Base-by-base conservation (phyloP, 2,797 vertebrate genomes). In the Pantherophis alleghaniensis region DNA sequence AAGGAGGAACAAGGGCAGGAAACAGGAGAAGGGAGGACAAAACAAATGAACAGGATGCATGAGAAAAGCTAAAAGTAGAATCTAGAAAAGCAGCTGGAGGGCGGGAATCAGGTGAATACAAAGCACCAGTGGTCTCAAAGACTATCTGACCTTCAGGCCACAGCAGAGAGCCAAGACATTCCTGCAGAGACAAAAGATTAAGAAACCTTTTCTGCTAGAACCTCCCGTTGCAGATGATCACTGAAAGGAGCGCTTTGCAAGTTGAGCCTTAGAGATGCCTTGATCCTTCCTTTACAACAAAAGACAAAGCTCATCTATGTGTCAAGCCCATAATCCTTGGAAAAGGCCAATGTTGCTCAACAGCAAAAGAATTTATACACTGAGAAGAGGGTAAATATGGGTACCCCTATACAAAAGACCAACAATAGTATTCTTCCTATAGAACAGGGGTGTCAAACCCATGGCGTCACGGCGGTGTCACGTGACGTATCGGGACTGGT, bases 41-140 rank as follows among this genome's bases (percentile, higher is more conserved):
- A 1, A 24, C 18, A 69, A 93, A 51, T 61, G 59, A 12, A 92
- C 61, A 92, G 69, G 92, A 95, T 91, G 87, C 79, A 86, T 86
- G 37, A 95, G 94, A 94, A 90, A 42, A 32, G 60, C 32, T 22
- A 89, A 6, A 94, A 1, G 63, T 10, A 87, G 24, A 37, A 92
- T 92, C 94, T 14, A 3, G 86, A 16, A 86, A 79, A 94, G 94
- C 60, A 53, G 88, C 91, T 69, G 90, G 88, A 95, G 90, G 89
- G 94, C 94, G 91, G 53, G 89, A 94, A 90, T 87, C 90, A 56
- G 2, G 5, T 96, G 93, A 96, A 96, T 96, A 94, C 93, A 92
- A 92, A 26, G 86, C 93, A 94, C 94, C 94, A 61, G 91, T 88
- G 95, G 59, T 47, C 66, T 55, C 60, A 0, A 56, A 37, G 42